These are phyloP conservation scores for Cheilosia scutellata DNA, from an alignment of 2,888 invertebrate genomes.

Conservation along the genomic window DNA sequence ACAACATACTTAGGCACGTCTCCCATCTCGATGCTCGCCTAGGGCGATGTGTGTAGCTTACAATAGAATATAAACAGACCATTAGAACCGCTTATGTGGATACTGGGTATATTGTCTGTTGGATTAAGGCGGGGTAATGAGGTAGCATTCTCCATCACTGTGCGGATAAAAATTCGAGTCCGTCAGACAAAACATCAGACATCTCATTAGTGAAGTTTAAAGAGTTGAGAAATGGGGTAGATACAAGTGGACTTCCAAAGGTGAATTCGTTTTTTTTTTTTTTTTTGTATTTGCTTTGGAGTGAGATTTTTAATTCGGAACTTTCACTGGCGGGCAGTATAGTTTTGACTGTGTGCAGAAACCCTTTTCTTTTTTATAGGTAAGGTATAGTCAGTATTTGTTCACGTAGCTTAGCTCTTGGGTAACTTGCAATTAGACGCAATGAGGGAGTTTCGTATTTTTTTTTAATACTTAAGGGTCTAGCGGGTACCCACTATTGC, in stretches of 20 bases:
- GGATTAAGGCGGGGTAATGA: slow-evolving; percentile 45
- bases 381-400: slow-evolving; percentile 19
- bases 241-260: slow-evolving; percentile 1
- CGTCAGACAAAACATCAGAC: slow-evolving; percentile 69
- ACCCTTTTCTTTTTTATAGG: slow-evolving; percentile 14
- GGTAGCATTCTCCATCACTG: slow-evolving; percentile 20
- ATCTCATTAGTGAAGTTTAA: slow-evolving; percentile 71
- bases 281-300: slow-evolving; percentile 34
- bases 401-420: slow-evolving; percentile 54
- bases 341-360: slow-evolving; percentile 10
- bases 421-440: slow-evolving; percentile 54
- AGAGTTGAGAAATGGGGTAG: slow-evolving; percentile 39
- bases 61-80: slow-evolving; percentile 47
- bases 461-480: not conserved
- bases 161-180: slow-evolving; percentile 35
- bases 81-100: slow-evolving; percentile 48
- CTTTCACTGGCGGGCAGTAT: slow-evolving; percentile 38
- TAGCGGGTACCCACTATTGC: too few species aligned
- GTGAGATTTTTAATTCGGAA: slow-evolving; percentile 43
- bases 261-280: slow-evolving; percentile 23
- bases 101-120: not conserved
- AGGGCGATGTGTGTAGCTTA: slow-evolving; percentile 4
- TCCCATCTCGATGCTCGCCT: slow-evolving; percentile 37
- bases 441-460: slow-evolving; percentile 11
- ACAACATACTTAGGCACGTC: slow-evolving; percentile 69